A percentile compares a stretch with the other conserved stretches of the same genome.
These are phyloP conservation scores for Acanthosepion esculentum DNA, from an alignment of 2,888 invertebrate species.

Conservation along the genomic window DNA sequence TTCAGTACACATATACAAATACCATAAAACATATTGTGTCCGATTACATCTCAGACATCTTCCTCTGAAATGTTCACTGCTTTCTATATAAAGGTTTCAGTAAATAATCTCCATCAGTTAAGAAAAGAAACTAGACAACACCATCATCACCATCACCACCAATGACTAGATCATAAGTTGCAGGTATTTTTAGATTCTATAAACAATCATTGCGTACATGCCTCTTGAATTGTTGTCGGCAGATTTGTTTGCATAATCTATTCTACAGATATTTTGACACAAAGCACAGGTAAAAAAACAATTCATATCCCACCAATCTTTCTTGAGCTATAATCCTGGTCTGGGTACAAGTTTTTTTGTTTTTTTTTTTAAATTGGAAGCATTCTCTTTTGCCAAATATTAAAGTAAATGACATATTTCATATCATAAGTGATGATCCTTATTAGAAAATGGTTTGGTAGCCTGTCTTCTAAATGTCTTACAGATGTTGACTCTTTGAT, in stretches of 20 bases:
- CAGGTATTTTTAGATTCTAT: not conserved
- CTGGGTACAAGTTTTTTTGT: no score
- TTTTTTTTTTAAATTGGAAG: no score
- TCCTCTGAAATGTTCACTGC: not conserved
- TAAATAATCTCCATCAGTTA: slow-evolving; percentile 16
- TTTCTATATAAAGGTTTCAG: not conserved
- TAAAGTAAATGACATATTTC: no score
- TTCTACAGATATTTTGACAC: not conserved
- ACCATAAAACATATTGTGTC: not conserved
- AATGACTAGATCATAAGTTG: not conserved
- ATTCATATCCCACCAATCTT: no score
- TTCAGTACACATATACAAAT: not conserved
- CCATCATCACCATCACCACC: not conserved
- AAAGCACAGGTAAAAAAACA: not conserved
- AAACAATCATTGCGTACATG: not conserved
- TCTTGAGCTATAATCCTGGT: no score
- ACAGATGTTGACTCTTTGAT: no score
- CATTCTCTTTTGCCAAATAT: no score
- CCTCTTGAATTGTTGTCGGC: not conserved
- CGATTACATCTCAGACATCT: not conserved
- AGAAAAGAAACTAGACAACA: not conserved
- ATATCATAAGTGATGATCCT: no score
- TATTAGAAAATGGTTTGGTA: no score
- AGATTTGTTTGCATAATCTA: not conserved
- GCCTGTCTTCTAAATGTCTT: no score